Percentiles rank a stretch among this genome's conserved stretches.
These are phyloP conservation scores for Aricia agestis DNA, from an alignment of 1,140 invertebrate species.

Conservation along the genomic window DNA sequence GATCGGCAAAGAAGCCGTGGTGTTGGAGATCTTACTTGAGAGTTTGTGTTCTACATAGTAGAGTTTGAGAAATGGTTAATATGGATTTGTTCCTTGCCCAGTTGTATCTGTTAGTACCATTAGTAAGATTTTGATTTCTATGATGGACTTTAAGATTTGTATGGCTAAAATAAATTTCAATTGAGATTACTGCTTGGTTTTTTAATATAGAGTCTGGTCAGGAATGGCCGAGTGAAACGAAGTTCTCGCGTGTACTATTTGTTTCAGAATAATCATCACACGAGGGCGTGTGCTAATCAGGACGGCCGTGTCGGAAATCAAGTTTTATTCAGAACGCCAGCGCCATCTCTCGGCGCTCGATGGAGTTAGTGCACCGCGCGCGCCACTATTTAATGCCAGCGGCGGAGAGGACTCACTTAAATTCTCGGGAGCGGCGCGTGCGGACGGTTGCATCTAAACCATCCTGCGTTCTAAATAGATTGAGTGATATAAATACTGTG, in stretches of 20 bases:
- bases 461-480: too few relatives aligned
- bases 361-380: too few relatives aligned
- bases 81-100: not conserved
- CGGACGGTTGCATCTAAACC: too few relatives aligned
- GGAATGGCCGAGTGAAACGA: conserved; percentile 11
- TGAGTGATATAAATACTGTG: too few relatives aligned
- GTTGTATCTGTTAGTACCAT: not conserved
- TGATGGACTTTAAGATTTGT: not conserved
- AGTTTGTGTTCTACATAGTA: not conserved
- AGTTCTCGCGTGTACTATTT: not conserved
- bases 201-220: not conserved
- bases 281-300: conserved; percentile 22
- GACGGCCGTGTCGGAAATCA: conserved; percentile 20
- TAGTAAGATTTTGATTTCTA: not conserved
- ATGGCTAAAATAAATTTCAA: not conserved
- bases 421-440: too few relatives aligned
- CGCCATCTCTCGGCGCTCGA: too few relatives aligned
- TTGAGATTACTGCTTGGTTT: too few relatives aligned
- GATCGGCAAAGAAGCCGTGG: conserved; percentile 23
- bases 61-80: not conserved
- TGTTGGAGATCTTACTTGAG: conserved; percentile 7
- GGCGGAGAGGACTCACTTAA: too few relatives aligned
- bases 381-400: too few relatives aligned
- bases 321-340: too few relatives aligned
- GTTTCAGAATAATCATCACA: conserved; percentile 17